Evolutionary conservation across 2,113 vertebrate genomes (phyloP).

Genomic region (Potamarius usumacintae): DNA sequence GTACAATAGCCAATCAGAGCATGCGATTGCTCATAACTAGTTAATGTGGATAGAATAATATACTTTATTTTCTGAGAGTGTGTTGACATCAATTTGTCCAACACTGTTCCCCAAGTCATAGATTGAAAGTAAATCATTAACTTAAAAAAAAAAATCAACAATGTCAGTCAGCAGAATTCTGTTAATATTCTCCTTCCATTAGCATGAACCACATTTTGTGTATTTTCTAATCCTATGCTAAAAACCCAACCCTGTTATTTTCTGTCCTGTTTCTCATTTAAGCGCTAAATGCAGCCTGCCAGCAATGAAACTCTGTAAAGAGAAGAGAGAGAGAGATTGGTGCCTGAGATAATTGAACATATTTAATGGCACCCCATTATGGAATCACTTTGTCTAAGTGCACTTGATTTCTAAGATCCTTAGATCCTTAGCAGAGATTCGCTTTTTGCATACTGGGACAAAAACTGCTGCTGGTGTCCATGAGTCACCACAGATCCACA

Average conservation of each 20-base stretch:
- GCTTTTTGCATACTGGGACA: neutral
- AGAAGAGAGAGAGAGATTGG: neutral
- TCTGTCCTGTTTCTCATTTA: neutral
- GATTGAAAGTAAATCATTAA: neutral
- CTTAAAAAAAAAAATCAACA: neutral
- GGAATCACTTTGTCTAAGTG: neutral
- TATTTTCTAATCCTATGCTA: neutral
- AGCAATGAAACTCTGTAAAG: neutral
- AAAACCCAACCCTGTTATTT: neutral
- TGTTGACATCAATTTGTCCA: too few relatives aligned
- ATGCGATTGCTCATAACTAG: too few relatives aligned
- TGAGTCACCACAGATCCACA: constrained; percentile 7
- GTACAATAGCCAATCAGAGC: too few relatives aligned
- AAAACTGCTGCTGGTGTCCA: constrained; percentile 4
- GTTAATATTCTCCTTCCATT: neutral
- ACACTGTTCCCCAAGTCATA: too few relatives aligned
- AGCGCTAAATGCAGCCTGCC: neutral
- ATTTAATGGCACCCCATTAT: neutral
- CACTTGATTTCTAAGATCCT: neutral
- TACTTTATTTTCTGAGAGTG: too few relatives aligned
- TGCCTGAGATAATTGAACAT: neutral
- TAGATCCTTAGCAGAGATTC: neutral
- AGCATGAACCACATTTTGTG: neutral
- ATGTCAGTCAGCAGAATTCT: neutral
- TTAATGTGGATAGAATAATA: too few relatives aligned